Conservation (phyloP, 2,888 invertebrate species). For the Brenthis daphne region DNA sequence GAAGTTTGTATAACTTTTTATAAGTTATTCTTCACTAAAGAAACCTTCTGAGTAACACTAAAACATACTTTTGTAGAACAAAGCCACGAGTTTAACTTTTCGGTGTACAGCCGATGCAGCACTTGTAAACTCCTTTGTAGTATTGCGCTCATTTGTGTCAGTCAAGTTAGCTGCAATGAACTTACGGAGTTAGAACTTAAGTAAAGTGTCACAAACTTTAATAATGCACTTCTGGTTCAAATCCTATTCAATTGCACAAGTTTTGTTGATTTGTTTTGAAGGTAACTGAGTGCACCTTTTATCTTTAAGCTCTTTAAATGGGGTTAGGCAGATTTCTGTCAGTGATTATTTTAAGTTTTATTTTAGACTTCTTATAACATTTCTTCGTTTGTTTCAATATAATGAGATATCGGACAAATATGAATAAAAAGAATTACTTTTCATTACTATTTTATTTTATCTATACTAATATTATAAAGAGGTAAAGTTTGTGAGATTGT, state of each 20-base stretch:
- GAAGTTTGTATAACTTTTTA: too few relatives aligned
- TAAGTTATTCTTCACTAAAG: not conserved
- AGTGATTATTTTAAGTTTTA: too few relatives aligned
- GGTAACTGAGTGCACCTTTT: not conserved
- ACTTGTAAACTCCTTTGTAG: constrained; percentile 13
- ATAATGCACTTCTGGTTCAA: constrained; percentile 4
- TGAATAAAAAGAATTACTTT: too few relatives aligned
- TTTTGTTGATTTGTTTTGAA: not conserved
- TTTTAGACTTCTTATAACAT: too few relatives aligned
- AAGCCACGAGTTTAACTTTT: not conserved
- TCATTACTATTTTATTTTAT: too few relatives aligned
- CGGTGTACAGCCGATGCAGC: constrained; percentile 5
- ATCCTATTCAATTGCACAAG: constrained; percentile 6
- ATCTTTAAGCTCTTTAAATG: too few relatives aligned
- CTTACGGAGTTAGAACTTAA: constrained; percentile 5
- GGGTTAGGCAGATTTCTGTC: too few relatives aligned
- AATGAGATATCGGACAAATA: too few relatives aligned
- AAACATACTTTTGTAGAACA: constrained; percentile 1
- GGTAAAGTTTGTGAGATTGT: too few relatives aligned
- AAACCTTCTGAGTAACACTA: not conserved
- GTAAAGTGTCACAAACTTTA: constrained; percentile 11
- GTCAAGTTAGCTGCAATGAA: constrained; percentile 4
- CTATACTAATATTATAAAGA: too few relatives aligned
- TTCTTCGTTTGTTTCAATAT: too few relatives aligned
- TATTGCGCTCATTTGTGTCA: constrained; percentile 13